A percentile compares a stretch with the other conserved stretches of the same genome.
Evolutionary conservation across 2,888 invertebrate species (phyloP).

Genomic region (Trissoscelio sp.): DNA sequence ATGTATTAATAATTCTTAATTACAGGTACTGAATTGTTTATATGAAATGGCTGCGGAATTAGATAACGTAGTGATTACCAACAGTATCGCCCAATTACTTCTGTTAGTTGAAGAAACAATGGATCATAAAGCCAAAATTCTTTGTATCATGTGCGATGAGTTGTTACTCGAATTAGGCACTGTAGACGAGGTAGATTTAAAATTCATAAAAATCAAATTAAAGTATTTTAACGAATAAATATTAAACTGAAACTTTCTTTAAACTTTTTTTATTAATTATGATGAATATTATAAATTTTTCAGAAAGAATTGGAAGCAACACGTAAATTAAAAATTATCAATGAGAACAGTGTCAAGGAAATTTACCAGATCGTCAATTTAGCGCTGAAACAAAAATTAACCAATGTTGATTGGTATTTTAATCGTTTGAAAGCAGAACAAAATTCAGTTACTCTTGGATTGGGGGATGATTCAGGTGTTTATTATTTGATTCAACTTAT

Average conservation of each 20-base stretch:
- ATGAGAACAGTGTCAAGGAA: constrained; percentile 79
- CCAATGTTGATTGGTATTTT: constrained; percentile 77
- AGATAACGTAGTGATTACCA: constrained; percentile 69
- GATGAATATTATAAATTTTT: no score
- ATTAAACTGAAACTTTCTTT: no score
- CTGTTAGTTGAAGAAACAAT: constrained; percentile 77
- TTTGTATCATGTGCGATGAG: constrained; percentile 83
- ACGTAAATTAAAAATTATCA: constrained; percentile 80
- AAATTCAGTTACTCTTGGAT: constrained; percentile 69
- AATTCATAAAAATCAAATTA: constrained; percentile 8
- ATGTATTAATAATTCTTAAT: neutral
- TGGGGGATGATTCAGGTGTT: constrained; percentile 72
- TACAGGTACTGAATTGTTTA: constrained; percentile 75
- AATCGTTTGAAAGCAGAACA: constrained; percentile 79
- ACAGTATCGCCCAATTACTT: constrained; percentile 75
- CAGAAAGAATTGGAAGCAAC: neutral
- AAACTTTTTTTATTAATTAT: no score
- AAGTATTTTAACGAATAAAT: no score
- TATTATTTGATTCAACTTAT: constrained; percentile 7
- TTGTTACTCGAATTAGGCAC: constrained; percentile 83
- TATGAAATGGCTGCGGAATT: constrained; percentile 71
- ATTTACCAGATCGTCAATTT: constrained; percentile 81
- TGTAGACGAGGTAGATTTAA: constrained; percentile 82
- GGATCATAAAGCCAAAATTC: constrained; percentile 73
- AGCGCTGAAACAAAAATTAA: constrained; percentile 80